phyloP scores from a whole-genome alignment of 2,797 vertebrate genomes.

The Sphenodon punctatus region DNA sequence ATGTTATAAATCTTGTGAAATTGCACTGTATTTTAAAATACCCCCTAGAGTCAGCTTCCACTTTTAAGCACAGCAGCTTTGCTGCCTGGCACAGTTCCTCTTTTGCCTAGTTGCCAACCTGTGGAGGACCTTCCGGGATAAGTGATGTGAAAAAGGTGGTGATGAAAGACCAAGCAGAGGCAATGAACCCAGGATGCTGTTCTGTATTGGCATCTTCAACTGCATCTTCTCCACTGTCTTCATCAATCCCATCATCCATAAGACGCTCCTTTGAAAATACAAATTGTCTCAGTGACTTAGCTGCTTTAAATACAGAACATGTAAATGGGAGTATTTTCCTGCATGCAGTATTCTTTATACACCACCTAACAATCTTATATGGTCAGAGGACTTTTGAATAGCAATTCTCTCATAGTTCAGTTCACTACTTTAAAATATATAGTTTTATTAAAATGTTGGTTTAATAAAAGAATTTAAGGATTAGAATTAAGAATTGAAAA shows the following conservation, averaged over 20 bases:
- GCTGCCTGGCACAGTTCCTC: slow-evolving; percentile 58
- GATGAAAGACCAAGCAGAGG: slow-evolving; percentile 94
- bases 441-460: too few species aligned
- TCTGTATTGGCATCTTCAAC: slow-evolving; percentile 77
- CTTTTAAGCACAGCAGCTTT: slow-evolving; percentile 34
- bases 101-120: slow-evolving; percentile 86
- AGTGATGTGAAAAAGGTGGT: slow-evolving; percentile 95
- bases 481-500: too few species aligned
- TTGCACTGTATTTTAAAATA: slow-evolving; percentile 78
- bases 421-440: too few species aligned
- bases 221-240: slow-evolving; percentile 85
- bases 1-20: slow-evolving; percentile 71
- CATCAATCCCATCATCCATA: slow-evolving; percentile 88
- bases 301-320: background rate
- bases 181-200: slow-evolving; percentile 85
- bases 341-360: background rate
- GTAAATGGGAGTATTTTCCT: background rate
- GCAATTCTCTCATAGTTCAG: too few species aligned
- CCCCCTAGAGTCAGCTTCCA: slow-evolving; percentile 62
- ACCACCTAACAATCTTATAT: too few species aligned
- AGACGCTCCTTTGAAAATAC: slow-evolving; percentile 83
- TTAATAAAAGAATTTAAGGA: too few species aligned
- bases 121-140: slow-evolving; percentile 91
- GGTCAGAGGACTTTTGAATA: too few species aligned
- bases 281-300: slow-evolving; percentile 30